Evolutionary conservation across 2,888 invertebrate genomes (phyloP), one percentile per base, ranked within the genome.

Genomic region (Antheraea assamensis): DNA sequence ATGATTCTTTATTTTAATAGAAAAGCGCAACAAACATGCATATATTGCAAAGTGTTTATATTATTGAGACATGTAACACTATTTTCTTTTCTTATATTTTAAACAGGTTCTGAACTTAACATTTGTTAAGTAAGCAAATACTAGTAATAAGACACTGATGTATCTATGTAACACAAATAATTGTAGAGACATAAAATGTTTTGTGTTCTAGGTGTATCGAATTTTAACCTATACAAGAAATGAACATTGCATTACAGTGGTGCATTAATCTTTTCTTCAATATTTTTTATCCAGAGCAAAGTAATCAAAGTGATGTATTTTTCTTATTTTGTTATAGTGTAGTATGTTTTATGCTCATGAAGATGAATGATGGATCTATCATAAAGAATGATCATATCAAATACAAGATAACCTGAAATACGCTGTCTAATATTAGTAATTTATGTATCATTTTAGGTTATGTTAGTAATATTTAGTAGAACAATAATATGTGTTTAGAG

Each of bases 291-390:
- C 77, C 85, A 55, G 75, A 78, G 77, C 68, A 78, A 75, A 79
- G 75, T 78, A 77, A 71, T 74, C 87, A 84, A 89, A 90, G 91
- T 92, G 89, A 91, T 86, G 86, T 89, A 87, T 80, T 77, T 75
- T 81, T 80, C 61, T 80, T 78, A 76, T 77, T 76, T 76, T 75
- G 75, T 73, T 78, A 73, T 72, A 72, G 55, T 35, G 55, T 72
- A 68, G 61, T 64, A 30, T 64, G 30, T 30, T 58, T 10, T 58
- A n/a, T 58, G 24, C 24, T 27, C 24, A 58, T 13, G 24, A 24
- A 58, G 24, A 24, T 58, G 24, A 24, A 13, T 58, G 2, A 13
- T 58, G 13, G 10, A 3, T 58, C 24, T 24, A 2, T 15, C 2
- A 24, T 24, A 58, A 58, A 24, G 3, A n/a, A 24, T 58, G 15